These are phyloP conservation scores for Aythya baeri DNA, from an alignment of 2,113 vertebrate species.

Conservation along the genomic window DNA sequence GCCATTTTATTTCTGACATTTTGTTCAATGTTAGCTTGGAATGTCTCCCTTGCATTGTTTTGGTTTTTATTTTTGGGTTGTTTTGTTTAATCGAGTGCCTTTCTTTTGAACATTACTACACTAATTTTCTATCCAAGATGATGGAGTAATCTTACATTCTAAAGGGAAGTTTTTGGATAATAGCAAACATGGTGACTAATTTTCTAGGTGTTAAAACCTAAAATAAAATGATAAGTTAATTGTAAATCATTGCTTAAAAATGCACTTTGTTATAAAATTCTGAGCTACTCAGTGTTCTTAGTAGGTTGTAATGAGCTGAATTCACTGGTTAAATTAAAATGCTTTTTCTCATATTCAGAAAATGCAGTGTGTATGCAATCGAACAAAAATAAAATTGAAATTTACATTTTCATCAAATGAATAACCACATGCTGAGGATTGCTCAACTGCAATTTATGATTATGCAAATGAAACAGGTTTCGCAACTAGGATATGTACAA, in stretches of 20 bases:
- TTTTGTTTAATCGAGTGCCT: neutral
- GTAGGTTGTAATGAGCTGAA: slow-evolving; percentile 60
- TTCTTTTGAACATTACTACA: neutral
- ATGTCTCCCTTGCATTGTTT: neutral
- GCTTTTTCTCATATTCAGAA: slow-evolving; percentile 65
- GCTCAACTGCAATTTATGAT: slow-evolving; percentile 76
- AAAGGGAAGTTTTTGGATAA: neutral
- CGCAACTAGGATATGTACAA: slow-evolving; percentile 63
- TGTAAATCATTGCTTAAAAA: neutral
- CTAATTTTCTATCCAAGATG: neutral
- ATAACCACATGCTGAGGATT: slow-evolving; percentile 72
- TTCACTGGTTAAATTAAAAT: slow-evolving; percentile 72
- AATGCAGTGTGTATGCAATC: slow-evolving; percentile 55
- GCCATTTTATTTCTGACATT: neutral
- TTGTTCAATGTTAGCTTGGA: neutral
- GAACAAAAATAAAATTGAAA: slow-evolving; percentile 75
- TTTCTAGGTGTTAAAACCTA: slow-evolving; percentile 15
- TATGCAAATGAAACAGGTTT: slow-evolving; percentile 76
- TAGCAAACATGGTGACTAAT: neutral
- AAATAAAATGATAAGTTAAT: neutral
- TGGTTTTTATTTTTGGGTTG: neutral
- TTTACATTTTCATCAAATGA: slow-evolving; percentile 74
- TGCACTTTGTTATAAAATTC: neutral
- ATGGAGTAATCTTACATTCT: neutral
- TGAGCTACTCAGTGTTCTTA: slow-evolving; percentile 31